Conservation (phyloP, 2,113 vertebrate species). For the Psittacula cyanocephala region DNA sequence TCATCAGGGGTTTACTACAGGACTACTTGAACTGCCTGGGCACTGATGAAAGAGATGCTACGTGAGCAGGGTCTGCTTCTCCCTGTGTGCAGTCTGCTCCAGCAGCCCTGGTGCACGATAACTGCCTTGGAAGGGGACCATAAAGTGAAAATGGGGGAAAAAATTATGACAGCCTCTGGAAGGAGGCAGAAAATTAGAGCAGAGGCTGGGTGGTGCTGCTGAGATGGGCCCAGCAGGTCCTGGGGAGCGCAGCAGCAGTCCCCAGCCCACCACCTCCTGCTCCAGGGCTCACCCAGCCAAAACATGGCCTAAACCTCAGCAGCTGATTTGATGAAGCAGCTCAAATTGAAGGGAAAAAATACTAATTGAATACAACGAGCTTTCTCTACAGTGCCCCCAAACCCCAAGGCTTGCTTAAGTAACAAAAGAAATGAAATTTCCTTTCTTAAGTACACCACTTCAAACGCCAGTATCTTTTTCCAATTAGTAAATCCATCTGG, state of each 20-base stretch:
- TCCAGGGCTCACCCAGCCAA: neutral
- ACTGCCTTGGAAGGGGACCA: neutral
- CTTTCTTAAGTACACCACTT: neutral
- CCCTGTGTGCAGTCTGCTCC: rapidly evolving
- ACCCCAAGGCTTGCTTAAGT: neutral
- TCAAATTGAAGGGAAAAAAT: neutral
- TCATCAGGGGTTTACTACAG: neutral
- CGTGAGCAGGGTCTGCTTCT: neutral
- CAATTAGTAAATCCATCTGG: neutral
- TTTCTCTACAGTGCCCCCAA: neutral
- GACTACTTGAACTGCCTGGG: neutral
- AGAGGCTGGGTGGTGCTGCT: neutral
- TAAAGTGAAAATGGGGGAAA: rapidly evolving
- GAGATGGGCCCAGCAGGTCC: rapidly evolving
- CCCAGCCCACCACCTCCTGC: neutral
- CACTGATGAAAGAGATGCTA: neutral
- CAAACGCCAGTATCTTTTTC: neutral
- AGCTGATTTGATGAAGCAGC: neutral
- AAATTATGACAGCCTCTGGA: neutral
- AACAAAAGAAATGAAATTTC: neutral
- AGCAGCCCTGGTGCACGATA: rapidly evolving
- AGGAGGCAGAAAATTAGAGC: neutral
- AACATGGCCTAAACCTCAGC: neutral
- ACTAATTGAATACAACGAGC: neutral
- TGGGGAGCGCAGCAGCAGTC: neutral